Conservation (phyloP, 2,113 vertebrate genomes). For the Engystomops pustulosus region DNA sequence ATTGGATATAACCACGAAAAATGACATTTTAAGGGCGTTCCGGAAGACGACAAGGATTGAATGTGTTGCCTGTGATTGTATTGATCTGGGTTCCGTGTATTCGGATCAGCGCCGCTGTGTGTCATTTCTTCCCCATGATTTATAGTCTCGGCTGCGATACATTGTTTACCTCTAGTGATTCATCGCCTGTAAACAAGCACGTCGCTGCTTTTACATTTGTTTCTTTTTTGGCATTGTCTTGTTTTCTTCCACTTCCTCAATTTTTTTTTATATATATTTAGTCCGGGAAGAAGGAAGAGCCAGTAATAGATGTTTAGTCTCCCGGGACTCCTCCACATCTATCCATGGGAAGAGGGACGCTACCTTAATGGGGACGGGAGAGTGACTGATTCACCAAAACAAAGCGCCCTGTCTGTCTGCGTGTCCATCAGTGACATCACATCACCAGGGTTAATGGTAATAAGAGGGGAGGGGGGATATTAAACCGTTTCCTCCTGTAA, state of each 20-base stretch:
- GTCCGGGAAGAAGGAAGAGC: constrained; percentile 27
- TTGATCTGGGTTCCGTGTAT: background rate
- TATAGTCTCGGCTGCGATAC: background rate
- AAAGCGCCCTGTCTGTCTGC: background rate
- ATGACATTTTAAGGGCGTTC: too few relatives aligned
- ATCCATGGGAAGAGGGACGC: background rate
- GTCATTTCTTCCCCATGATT: background rate
- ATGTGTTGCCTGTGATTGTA: background rate
- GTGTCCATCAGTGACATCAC: background rate
- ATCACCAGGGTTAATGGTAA: background rate
- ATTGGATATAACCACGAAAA: too few relatives aligned
- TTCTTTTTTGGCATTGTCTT: background rate
- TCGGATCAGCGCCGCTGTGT: too few relatives aligned
- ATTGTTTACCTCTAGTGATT: background rate
- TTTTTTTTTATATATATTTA: background rate
- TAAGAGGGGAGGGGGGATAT: background rate
- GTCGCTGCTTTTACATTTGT: background rate
- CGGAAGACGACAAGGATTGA: too few relatives aligned
- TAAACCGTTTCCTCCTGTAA: too few relatives aligned
- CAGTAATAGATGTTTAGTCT: constrained; percentile 54
- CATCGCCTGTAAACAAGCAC: background rate
- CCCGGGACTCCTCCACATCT: background rate
- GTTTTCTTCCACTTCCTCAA: constrained; percentile 27
- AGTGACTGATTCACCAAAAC: constrained; percentile 35
- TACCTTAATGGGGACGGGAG: background rate